Percentiles rank a stretch among this genome's conserved stretches.
These are phyloP conservation scores for Mnemiopsis leidyi DNA, from an alignment of 37 sponge, comb jelly and placozoan genomes.

Conservation along the genomic window DNA sequence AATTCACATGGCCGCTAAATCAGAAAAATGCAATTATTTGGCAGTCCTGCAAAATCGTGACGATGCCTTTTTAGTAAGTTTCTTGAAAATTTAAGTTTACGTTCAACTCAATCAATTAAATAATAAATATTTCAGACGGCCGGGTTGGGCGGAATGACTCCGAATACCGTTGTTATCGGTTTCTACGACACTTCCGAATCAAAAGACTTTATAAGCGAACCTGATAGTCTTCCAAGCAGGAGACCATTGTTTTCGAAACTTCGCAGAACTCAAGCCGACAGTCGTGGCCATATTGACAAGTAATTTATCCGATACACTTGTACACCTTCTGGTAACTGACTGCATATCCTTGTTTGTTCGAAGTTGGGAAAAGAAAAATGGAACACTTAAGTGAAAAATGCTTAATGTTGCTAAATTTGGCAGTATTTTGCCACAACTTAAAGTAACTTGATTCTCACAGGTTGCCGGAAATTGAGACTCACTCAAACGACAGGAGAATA, in stretches of 20 bases:
- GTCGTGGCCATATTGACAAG: constrained; percentile 24
- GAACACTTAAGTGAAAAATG: too few species aligned
- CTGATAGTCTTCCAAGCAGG: background rate
- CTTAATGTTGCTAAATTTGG: too few species aligned
- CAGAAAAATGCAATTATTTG: too few species aligned
- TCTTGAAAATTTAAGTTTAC: too few species aligned
- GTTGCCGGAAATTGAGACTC: background rate
- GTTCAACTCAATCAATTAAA: too few species aligned
- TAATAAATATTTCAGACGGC: constrained; percentile 82
- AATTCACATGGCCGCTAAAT: background rate
- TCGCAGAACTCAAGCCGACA: background rate
- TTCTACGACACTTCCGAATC: constrained; percentile 45
- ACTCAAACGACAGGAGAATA: background rate
- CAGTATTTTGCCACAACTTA: too few species aligned
- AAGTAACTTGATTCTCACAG: background rate
- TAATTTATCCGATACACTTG: too few species aligned
- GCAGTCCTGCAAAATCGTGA: too few species aligned
- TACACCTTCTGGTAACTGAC: too few species aligned
- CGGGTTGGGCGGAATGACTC: constrained; percentile 99
- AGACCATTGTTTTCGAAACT: background rate
- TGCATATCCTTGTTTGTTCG: too few species aligned
- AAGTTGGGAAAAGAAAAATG: too few species aligned
- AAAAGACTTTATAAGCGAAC: background rate
- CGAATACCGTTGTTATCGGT: constrained; percentile 95
- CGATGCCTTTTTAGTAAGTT: too few species aligned